Conservation (phyloP, 2,113 vertebrate genomes). For the Cyphomyrus discorhynchus region DNA sequence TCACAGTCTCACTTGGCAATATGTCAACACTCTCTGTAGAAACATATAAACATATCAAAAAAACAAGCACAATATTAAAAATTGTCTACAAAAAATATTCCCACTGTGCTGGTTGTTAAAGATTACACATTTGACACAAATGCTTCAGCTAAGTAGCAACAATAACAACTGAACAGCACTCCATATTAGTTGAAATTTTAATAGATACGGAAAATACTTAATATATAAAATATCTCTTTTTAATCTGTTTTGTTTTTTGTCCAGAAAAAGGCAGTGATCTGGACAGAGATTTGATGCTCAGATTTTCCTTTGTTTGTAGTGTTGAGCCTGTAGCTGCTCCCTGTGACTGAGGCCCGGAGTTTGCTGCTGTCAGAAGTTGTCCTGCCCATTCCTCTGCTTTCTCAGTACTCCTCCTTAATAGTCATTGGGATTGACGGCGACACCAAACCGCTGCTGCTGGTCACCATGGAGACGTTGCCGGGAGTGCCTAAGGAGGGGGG, state of each 20-base stretch:
- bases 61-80: conserved; percentile 27
- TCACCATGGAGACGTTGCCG: conserved; percentile 62
- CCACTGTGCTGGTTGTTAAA: neutral
- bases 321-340: too few relatives aligned
- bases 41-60: conserved; percentile 47
- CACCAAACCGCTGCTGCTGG: conserved; percentile 67
- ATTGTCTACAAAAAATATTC: conserved; percentile 38
- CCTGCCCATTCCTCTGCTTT: neutral
- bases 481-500: conserved; percentile 52
- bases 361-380: neutral
- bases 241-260: conserved; percentile 1
- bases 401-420: conserved; percentile 87
- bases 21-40: conserved; percentile 47
- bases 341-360: neutral
- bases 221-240: conserved; percentile 24
- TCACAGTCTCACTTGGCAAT: conserved; percentile 23
- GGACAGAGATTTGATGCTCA: neutral
- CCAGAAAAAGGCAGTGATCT: conserved; percentile 12
- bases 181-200: conserved; percentile 10
- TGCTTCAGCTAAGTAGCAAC: conserved; percentile 5
- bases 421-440: conserved; percentile 71
- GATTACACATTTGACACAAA: neutral
- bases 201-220: conserved; percentile 15
- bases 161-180: neutral
- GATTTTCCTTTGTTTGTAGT: neutral